Evolutionary conservation across 2,888 invertebrate species (phyloP), one percentile per base, ranked within the genome.

Genomic region (Ariolimax columbianus): DNA sequence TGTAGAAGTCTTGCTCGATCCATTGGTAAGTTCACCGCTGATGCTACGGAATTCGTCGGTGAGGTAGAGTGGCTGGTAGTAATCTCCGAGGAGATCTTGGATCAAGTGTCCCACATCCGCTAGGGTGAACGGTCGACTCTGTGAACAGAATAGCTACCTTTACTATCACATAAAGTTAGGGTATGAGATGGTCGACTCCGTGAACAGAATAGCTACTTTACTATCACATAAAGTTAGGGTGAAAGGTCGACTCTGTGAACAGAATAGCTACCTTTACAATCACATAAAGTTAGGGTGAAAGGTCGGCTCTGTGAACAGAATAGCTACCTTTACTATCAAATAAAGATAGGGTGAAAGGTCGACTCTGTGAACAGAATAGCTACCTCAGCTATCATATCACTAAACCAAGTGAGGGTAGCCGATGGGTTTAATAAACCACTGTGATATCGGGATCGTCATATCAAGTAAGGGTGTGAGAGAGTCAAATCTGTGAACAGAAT

Each of bases 51-150:
- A 33, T 36, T 70, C 59, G 17, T 82, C 38, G 17, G 68, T 77
- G n/a, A 90, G 84, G 87, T 93, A 94, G 30, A 90, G 86, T 0
- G 92, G 91, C 30, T 90, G 88, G 85, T 91, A 94, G 87, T 92
- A 93, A 87, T 93, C 94, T 0, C 93, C 93, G n/a, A 93, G 91
- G 70, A 94, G 85, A 11, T 89, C 89, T 86, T 92, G 90, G 9
- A 94, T 91, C 84, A 94, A 82, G 23, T 89, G 73, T 0, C 93
- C 94, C 6, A 94, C 92, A 83, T 92, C 92, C 11, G 88, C 83
- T 77, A 93, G 79, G 2, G 88, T 89, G 59, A 91, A 86, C 7
- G 40, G 72, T 72, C 72, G 19, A 40, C 40, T 40, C 72, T 72
- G 72, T 40, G 40, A n/a, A 72, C 68, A 68, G 36, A 17, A 68